Evolutionary conservation across 2,888 invertebrate genomes (phyloP).

Genomic region (Thecocarcelia acutangulata): DNA sequence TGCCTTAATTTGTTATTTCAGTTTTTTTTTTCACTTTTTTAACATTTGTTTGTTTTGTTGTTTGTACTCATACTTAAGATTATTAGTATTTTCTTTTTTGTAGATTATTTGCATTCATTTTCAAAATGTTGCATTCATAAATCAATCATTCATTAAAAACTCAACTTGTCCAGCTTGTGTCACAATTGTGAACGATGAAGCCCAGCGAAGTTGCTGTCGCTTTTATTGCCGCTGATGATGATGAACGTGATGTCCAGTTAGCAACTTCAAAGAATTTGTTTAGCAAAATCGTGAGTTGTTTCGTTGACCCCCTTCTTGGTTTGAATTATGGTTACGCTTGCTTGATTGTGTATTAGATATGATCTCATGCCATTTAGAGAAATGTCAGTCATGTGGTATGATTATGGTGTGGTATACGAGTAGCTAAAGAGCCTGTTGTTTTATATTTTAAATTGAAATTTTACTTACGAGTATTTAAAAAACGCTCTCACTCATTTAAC

Average conservation of each 20-base stretch:
- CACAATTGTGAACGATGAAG: conserved; percentile 58
- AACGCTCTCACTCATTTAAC: too few species aligned
- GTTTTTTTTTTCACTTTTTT: not conserved
- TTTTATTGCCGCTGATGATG: conserved; percentile 5
- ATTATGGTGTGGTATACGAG: too few species aligned
- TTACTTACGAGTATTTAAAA: too few species aligned
- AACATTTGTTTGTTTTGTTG: conserved; percentile 18
- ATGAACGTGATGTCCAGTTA: conserved; percentile 34
- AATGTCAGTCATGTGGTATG: conserved; percentile 29
- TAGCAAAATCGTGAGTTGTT: conserved; percentile 31
- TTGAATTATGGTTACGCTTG: conserved; percentile 53
- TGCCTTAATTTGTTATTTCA: conserved; percentile 22
- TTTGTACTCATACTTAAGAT: conserved; percentile 32
- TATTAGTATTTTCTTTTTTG: conserved; percentile 42
- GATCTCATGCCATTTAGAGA: conserved; percentile 59
- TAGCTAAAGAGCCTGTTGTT: not conserved
- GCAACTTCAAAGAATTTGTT: not conserved
- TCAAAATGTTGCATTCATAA: conserved; percentile 63
- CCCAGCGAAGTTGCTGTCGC: conserved; percentile 4
- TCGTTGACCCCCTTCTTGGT: conserved; percentile 26
- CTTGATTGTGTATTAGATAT: conserved; percentile 58
- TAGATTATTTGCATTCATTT: conserved; percentile 55
- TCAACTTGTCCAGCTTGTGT: conserved; percentile 66
- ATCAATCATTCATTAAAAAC: conserved; percentile 68
- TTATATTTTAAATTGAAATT: too few species aligned